Base-by-base conservation (phyloP, 2,888 invertebrate genomes). In the Bruchidius siliquastri region DNA sequence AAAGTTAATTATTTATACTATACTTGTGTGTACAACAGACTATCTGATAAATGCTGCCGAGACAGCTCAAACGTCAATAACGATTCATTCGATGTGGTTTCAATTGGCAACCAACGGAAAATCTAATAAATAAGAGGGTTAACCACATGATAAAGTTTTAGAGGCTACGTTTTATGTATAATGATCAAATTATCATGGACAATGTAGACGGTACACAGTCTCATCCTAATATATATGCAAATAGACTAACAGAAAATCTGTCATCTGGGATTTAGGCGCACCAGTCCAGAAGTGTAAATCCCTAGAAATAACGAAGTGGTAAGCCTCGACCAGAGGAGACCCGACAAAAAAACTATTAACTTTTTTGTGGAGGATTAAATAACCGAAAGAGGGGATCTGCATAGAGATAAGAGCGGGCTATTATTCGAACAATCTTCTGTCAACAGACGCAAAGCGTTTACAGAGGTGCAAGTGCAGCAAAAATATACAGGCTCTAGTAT, bases 401-500 rank as follows among this genome's bases (percentile, higher is more conserved):
- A 49, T 49, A 49, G 49, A 49, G 49, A 49, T 49, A 49, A 49
- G 49, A 8, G 49, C 49, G 6, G 49, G 49, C 49, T 13, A 49
- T 49, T 49, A 49, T 49, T 4, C 49, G 49, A 13, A 30, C 72
- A 72, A 72, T 73, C 72, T 72, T 72, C 49, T 71, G 73, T 69
- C 72, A 73, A 77, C 69, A 74, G 75, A 73, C 73, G 74, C 72
- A n/a, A n/a, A n/a, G n/a, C n/a, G n/a, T n/a, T n/a, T n/a, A n/a
- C n/a, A n/a, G n/a, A n/a, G n/a, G n/a, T n/a, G n/a, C n/a, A n/a
- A n/a, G n/a, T n/a, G n/a, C n/a, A n/a, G n/a, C n/a, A n/a, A n/a
- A n/a, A n/a, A n/a, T n/a, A n/a, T n/a, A n/a, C n/a, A n/a, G n/a
- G n/a, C n/a, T n/a, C n/a, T n/a, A n/a, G n/a, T n/a, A n/a, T n/a